Base-by-base conservation (phyloP, 1,140 invertebrate species). In the Papilio polyxenes region DNA sequence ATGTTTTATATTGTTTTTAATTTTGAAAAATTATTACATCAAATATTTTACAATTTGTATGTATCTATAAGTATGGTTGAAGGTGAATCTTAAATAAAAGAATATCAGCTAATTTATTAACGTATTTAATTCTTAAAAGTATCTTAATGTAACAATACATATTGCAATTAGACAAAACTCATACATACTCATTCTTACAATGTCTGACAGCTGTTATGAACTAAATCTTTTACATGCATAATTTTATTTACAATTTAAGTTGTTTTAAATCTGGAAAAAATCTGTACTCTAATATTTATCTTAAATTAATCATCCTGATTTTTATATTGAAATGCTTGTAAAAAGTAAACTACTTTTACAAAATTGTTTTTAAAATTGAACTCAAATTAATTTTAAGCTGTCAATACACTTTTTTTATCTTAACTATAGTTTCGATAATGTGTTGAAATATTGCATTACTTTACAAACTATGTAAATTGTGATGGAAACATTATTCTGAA, bases 111-210 rank as follows among this genome's bases (percentile, higher is more conserved):
- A 23, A 65, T 31, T 69, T 69, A 31, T 72, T 72, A 8, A 37
- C 13, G 31, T 37, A 69, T 69, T 69, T 69, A 69, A 37, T 69
- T 37, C 65, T 69, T 69, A 69, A 69, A 40, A 37, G 13, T 69
- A 69, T 37, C 65, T 69, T 69, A 69, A 40, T 69, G 13, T 69
- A 15, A 69, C 13, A 69, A 37, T 37, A 44, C 7, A 44, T 44
- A 69, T 69, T 65, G 62, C 62, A 65, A 65, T 65, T 31, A 23
- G 11, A 65, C 62, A 65, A 65, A 65, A 23, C 59, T 65, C 62
- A 31, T 23, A 15, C 65, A 62, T 17, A 56, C 53, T 20, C n/a
- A 20, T 20, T 37, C 23, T 69, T 13, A 69, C 20, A 20, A 65
- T 2, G 31, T 69, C 65, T 37, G 65, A 69, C 23, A 37, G 23